These are phyloP conservation scores for Symphodus melops DNA, from an alignment of 2,113 vertebrate species.

Conservation along the genomic window DNA sequence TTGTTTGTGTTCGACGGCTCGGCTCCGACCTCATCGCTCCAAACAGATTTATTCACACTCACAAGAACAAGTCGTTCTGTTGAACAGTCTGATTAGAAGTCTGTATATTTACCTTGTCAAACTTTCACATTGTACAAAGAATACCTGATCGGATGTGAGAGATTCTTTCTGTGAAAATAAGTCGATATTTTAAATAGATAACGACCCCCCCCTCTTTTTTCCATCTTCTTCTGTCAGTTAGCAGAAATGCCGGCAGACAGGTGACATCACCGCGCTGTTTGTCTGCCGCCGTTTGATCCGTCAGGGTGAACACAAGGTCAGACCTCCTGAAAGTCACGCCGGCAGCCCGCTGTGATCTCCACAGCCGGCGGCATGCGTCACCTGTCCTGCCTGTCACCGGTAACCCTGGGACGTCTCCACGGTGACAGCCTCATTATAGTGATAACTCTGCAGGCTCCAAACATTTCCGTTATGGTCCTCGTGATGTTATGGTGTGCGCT, in stretches of 20 bases:
- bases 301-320: slow-evolving; percentile 36
- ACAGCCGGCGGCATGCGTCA: slow-evolving; percentile 55
- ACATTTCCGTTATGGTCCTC: slow-evolving; percentile 48
- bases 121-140: too few relatives aligned
- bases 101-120: too few relatives aligned
- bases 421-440: slow-evolving; percentile 72
- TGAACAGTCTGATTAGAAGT: too few relatives aligned
- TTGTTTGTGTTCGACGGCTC: too few relatives aligned
- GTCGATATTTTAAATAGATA: neutral
- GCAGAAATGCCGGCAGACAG: slow-evolving; percentile 19
- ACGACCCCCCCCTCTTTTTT: neutral
- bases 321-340: slow-evolving; percentile 56
- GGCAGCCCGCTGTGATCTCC: slow-evolving; percentile 57
- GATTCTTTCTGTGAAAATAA: neutral
- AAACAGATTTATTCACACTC: too few relatives aligned
- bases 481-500: slow-evolving; percentile 33
- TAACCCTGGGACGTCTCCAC: slow-evolving; percentile 59
- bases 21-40: too few relatives aligned
- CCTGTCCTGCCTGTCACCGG: slow-evolving; percentile 66
- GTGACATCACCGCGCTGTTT: slow-evolving; percentile 21
- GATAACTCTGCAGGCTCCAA: slow-evolving; percentile 60
- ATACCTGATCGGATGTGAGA: neutral
- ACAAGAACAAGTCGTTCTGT: too few relatives aligned
- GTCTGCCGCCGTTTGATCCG: slow-evolving; percentile 18
- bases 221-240: slow-evolving; percentile 10